Evolutionary conservation across 2,888 invertebrate genomes (phyloP).

Genomic region (Drosophila pegasa): DNA sequence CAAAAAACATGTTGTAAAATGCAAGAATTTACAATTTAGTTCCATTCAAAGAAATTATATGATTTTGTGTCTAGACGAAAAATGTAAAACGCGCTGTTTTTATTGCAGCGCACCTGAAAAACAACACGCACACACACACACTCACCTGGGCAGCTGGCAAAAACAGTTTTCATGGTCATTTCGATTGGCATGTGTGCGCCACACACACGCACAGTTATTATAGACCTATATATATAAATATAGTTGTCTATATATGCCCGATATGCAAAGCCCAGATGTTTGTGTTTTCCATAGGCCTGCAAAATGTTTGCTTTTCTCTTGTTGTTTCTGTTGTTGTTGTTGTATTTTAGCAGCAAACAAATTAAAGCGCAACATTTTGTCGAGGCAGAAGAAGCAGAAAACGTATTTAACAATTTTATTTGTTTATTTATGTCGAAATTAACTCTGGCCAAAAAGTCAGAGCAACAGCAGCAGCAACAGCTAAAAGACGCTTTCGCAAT

Average conservation of each 20-base stretch:
- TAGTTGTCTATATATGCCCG: constrained; percentile 4
- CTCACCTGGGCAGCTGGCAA: constrained; percentile 43
- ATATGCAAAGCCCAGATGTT: constrained; percentile 28
- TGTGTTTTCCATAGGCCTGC: constrained; percentile 51
- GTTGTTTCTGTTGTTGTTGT: constrained; percentile 13
- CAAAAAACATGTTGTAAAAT: not conserved
- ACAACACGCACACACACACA: constrained; percentile 7
- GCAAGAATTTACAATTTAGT: constrained; percentile 1
- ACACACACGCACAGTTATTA: not conserved
- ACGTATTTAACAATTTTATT: constrained; percentile 42
- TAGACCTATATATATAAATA: not conserved
- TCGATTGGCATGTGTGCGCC: constrained; percentile 65
- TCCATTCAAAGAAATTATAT: constrained; percentile 7
- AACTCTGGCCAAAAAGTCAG: constrained; percentile 34
- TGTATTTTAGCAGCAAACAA: constrained; percentile 43
- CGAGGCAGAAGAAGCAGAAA: constrained; percentile 1
- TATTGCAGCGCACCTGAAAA: constrained; percentile 45
- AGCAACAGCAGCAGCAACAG: not conserved
- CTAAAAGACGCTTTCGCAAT: constrained; percentile 27
- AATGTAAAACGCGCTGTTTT: constrained; percentile 17
- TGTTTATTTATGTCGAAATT: constrained; percentile 57
- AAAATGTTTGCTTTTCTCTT: constrained; percentile 31
- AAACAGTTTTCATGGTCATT: constrained; percentile 76
- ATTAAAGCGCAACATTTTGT: constrained; percentile 31
- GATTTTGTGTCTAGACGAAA: constrained; percentile 26